Evolutionary conservation across 2,888 invertebrate genomes (phyloP).

Genomic region (Drosophila austrosaltans): DNA sequence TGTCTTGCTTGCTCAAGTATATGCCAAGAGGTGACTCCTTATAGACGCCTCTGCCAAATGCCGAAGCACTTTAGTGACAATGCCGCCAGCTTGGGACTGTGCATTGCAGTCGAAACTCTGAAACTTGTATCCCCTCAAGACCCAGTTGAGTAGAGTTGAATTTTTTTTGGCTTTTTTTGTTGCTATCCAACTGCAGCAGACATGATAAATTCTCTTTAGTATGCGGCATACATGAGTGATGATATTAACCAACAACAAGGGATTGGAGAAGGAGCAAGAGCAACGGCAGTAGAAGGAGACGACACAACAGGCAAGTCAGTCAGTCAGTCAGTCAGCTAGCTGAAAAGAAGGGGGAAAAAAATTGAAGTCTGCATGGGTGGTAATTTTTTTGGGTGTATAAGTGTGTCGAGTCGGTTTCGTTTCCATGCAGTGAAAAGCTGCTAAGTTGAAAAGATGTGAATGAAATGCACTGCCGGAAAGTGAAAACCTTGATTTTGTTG

Average conservation of each 20-base stretch:
- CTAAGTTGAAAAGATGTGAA: constrained; percentile 3
- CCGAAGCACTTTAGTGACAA: constrained; percentile 72
- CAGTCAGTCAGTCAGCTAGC: constrained; percentile 11
- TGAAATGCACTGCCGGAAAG: background rate
- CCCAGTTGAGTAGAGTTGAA: constrained; percentile 19
- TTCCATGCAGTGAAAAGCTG: constrained; percentile 20
- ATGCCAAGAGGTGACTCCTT: constrained; percentile 16
- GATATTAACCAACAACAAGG: constrained; percentile 76
- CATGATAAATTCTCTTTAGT: constrained; percentile 81
- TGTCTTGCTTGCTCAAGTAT: background rate
- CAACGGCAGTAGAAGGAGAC: background rate
- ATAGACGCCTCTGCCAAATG: constrained; percentile 36
- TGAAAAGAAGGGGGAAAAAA: constrained; percentile 1
- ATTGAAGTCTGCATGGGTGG: background rate
- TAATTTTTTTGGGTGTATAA: constrained; percentile 25
- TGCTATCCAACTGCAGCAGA: constrained; percentile 62
- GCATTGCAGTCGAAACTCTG: constrained; percentile 46
- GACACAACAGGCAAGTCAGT: constrained; percentile 38
- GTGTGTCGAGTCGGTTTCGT: background rate
- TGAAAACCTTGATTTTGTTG: background rate
- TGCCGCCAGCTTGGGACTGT: constrained; percentile 41
- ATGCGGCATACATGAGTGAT: constrained; percentile 81
- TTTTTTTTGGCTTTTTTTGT: background rate
- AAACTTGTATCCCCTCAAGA: constrained; percentile 35
- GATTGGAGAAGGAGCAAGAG: constrained; percentile 7